Conservation (phyloP, 2,797 vertebrate genomes). For the Chromis chromis region DNA sequence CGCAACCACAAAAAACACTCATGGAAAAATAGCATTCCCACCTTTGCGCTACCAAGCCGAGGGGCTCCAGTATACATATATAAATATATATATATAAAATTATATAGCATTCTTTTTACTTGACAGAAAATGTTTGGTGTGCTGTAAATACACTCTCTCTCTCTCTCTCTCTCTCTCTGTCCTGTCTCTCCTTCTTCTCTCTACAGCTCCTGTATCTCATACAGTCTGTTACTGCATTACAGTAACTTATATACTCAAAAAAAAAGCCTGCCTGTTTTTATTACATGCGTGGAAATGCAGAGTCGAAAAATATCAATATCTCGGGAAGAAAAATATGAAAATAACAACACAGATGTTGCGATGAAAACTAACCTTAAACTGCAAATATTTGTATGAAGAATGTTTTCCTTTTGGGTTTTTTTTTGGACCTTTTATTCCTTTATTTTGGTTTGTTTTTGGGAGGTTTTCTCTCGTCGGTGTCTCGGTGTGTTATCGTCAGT, state of each 20-base stretch:
- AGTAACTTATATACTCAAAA: slow-evolving; percentile 82
- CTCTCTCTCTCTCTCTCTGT: slow-evolving; percentile 46
- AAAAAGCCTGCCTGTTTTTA: slow-evolving; percentile 87
- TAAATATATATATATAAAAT: slow-evolving; percentile 87
- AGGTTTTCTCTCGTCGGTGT: slow-evolving; percentile 59
- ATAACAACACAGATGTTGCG: slow-evolving; percentile 61
- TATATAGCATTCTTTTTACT: slow-evolving; percentile 89
- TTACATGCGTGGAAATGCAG: slow-evolving; percentile 83
- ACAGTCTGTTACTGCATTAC: slow-evolving; percentile 79
- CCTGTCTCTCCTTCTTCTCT: slow-evolving; percentile 37
- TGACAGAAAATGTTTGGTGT: slow-evolving; percentile 83
- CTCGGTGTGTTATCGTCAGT: slow-evolving; percentile 80
- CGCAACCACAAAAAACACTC: slow-evolving; percentile 47
- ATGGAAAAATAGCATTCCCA: slow-evolving; percentile 75
- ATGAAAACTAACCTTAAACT: slow-evolving; percentile 81
- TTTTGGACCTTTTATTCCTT: neutral
- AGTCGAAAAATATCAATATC: slow-evolving; percentile 76
- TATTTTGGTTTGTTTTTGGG: slow-evolving; percentile 36
- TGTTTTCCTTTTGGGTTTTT: slow-evolving; percentile 61
- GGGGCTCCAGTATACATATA: slow-evolving; percentile 82
- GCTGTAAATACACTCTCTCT: slow-evolving; percentile 85
- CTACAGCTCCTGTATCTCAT: slow-evolving; percentile 62
- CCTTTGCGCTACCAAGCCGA: slow-evolving; percentile 65
- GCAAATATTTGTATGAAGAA: slow-evolving; percentile 84
- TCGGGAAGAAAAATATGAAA: slow-evolving; percentile 59